These are phyloP conservation scores for Notamacropus eugenii DNA, from an alignment of 2,797 vertebrate genomes.

Conservation along the genomic window DNA sequence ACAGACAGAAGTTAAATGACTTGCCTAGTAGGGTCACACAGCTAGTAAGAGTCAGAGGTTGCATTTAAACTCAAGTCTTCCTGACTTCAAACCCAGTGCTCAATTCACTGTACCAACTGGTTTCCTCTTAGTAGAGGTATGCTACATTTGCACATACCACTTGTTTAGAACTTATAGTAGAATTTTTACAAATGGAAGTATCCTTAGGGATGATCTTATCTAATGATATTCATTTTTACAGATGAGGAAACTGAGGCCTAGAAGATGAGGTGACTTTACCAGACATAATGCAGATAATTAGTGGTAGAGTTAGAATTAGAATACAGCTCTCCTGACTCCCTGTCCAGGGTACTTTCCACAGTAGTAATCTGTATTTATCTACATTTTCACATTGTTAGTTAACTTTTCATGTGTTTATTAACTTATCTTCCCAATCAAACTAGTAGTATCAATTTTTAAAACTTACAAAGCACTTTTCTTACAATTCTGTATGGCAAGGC, in stretches of 20 bases:
- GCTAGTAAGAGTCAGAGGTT: background rate
- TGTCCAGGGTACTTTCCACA: background rate
- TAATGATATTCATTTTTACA: background rate
- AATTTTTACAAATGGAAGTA: background rate
- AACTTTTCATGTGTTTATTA: background rate
- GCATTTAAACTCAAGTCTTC: background rate
- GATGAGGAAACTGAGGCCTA: background rate
- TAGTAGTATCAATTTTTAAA: background rate
- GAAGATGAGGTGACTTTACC: background rate
- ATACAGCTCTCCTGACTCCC: background rate
- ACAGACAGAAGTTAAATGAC: background rate
- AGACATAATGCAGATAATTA: background rate
- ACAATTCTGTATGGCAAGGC: too few relatives aligned
- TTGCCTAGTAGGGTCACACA: background rate
- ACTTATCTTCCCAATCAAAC: background rate
- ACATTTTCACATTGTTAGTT: background rate
- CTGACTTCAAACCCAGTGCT: background rate
- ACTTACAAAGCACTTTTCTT: background rate
- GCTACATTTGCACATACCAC: background rate
- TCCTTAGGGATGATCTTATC: background rate
- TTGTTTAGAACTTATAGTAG: background rate
- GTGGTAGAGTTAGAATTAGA: background rate
- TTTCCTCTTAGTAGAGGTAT: background rate
- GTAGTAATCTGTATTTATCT: background rate
- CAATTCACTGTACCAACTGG: background rate